Base-by-base conservation (phyloP, 2,113 vertebrate species). In the Zootoca vivipara region DNA sequence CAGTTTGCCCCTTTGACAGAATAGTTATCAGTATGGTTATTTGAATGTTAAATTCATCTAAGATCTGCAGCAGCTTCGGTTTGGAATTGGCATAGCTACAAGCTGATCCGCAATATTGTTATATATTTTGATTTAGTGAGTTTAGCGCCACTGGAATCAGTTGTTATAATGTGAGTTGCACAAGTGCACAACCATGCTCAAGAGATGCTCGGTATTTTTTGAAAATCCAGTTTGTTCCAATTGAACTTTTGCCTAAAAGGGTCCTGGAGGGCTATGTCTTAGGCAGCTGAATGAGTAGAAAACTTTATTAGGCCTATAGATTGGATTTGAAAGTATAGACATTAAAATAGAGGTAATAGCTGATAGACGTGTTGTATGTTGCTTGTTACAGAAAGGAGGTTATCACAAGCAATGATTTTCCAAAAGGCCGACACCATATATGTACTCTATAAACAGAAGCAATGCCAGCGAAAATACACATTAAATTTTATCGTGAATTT, bases 401-500 rank as follows among this genome's bases (percentile, higher is more conserved):
- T 94, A 89, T 92, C 90, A 94, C 38, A 38, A 95, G 90, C 80
- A 92, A 93, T 87, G 77, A 87, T 91, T 91, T 96, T 95, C 95
- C 96, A 97, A 93, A 90, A 94, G 2, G 89, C 89, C 87, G 93
- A 92, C 90, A 96, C 94, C 85, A 79, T 91, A 85, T 88, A 94
- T 91, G 90, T 85, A 94, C 91, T 89, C 90, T 2, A 16, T 92
- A 92, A 88, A 93, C 95, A 89, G 84, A 93, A 94, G 86, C 82
- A 65, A 56, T 94, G 81, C 73, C 92, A 92, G 92, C 90, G 94
- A 94, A 42, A 91, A 87, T 89, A 83, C 88, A 64, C 77, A 89
- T 91, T 96, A 95, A 96, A 95, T 96, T 94, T 95, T 93, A 93
- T 90, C 94, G 90, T 83, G 92, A 93, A 73, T 94, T 89, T 74